These are phyloP conservation scores for Nesogale talazaci DNA, from an alignment of 2,113 vertebrate genomes.

Conservation along the genomic window DNA sequence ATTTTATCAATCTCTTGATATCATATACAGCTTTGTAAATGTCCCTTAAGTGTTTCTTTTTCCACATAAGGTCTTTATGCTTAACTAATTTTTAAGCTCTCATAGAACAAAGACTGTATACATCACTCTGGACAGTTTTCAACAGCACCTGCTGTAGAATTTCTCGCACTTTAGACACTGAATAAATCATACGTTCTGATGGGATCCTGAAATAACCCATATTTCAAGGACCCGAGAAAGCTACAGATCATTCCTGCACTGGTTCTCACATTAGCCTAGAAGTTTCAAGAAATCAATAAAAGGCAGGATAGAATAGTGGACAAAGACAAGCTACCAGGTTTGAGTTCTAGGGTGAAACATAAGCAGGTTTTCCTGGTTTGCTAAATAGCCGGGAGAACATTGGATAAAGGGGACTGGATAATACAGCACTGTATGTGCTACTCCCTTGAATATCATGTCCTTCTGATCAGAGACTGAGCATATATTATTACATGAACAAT, in stretches of 20 bases:
- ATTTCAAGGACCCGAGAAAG: constrained; percentile 18
- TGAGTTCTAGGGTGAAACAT: neutral
- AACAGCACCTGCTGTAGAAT: neutral
- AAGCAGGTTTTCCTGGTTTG: neutral
- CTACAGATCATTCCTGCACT: neutral
- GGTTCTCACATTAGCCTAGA: neutral
- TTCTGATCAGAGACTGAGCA: neutral
- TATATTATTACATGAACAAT: neutral
- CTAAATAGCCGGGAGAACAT: neutral
- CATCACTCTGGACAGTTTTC: neutral
- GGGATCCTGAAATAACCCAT: constrained; percentile 34
- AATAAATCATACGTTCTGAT: constrained; percentile 22
- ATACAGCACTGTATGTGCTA: neutral
- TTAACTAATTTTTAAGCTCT: constrained; percentile 50
- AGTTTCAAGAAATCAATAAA: constrained; percentile 6
- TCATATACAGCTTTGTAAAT: constrained; percentile 41
- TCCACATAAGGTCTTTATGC: neutral
- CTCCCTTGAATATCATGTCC: neutral
- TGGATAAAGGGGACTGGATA: neutral
- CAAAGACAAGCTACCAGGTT: neutral
- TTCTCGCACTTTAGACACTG: constrained; percentile 11
- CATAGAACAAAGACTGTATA: constrained; percentile 14
- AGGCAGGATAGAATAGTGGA: neutral
- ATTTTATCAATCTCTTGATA: constrained; percentile 42
- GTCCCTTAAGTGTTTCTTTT: constrained; percentile 27